Evolutionary conservation across 2,888 invertebrate species (phyloP).

Genomic region (Archaeoteleia sp.): DNA sequence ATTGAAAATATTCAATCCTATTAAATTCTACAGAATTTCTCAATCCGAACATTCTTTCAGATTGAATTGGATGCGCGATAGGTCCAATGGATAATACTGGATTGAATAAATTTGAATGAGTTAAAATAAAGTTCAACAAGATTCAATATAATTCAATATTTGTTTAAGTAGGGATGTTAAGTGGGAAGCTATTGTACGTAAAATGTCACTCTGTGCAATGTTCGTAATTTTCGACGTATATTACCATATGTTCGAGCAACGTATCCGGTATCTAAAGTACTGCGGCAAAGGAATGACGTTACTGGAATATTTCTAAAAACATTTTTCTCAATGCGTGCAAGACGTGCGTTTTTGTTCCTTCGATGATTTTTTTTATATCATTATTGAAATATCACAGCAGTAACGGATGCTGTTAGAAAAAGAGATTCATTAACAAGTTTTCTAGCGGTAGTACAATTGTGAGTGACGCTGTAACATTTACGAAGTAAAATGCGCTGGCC

Average conservation of each 20-base stretch:
- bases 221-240: constrained; percentile 13
- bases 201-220: constrained; percentile 23
- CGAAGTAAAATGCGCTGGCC: no score
- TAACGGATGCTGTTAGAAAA: constrained; percentile 34
- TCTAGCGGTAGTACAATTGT: constrained; percentile 21
- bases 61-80: no score
- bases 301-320: constrained; percentile 24
- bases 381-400: constrained; percentile 44
- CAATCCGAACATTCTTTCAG: no score
- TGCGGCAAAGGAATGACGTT: constrained; percentile 20
- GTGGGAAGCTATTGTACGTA: constrained; percentile 36
- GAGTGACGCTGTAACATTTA: background rate
- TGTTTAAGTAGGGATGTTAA: constrained; percentile 39
- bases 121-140: no score
- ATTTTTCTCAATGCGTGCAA: constrained; percentile 25
- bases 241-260: constrained; percentile 1
- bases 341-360: constrained; percentile 19
- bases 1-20: no score
- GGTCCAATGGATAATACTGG: no score
- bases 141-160: no score
- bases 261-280: constrained; percentile 8
- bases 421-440: constrained; percentile 18
- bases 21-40: no score
- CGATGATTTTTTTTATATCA: constrained; percentile 3
- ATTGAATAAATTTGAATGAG: no score